These are phyloP conservation scores for Micrasema longulum DNA, from an alignment of 1,140 invertebrate genomes.

Conservation along the genomic window DNA sequence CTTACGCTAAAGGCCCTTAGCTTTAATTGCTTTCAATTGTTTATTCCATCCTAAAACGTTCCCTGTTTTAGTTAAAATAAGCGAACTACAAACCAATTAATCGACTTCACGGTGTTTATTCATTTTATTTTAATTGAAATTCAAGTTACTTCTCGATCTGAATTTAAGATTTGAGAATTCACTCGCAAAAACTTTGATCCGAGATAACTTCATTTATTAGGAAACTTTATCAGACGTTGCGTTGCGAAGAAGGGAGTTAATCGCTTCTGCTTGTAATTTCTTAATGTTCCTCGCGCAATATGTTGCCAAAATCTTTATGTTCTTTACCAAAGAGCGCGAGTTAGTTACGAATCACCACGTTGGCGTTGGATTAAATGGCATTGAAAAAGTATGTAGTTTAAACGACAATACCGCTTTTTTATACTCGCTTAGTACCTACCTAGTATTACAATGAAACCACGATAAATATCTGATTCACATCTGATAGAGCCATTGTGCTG, in stretches of 20 bases:
- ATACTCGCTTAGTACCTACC: background rate
- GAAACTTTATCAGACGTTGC: slow-evolving; percentile 29
- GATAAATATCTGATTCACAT: slow-evolving; percentile 15
- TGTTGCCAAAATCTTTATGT: slow-evolving; percentile 28
- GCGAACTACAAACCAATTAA: background rate
- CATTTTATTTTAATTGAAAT: slow-evolving; percentile 24
- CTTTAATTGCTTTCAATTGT: too few species aligned
- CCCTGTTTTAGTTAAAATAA: too few species aligned
- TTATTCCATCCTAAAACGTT: too few species aligned
- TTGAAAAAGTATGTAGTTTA: slow-evolving; percentile 19
- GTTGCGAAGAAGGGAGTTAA: slow-evolving; percentile 18
- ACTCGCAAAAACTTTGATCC: slow-evolving; percentile 36
- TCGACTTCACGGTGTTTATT: slow-evolving; percentile 19
- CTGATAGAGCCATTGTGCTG: slow-evolving; percentile 3
- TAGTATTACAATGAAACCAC: background rate
- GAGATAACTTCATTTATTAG: slow-evolving; percentile 35
- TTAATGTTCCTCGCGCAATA: slow-evolving; percentile 25
- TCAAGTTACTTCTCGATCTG: slow-evolving; percentile 23
- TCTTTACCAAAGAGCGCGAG: slow-evolving; percentile 1
- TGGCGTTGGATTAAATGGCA: background rate
- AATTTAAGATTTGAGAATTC: slow-evolving; percentile 35
- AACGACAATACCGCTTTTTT: slow-evolving; percentile 17
- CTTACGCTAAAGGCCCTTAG: too few species aligned
- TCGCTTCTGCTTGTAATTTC: slow-evolving; percentile 23
- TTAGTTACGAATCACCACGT: background rate